Evolutionary conservation across 1,140 invertebrate species (phyloP).

Genomic region (Scaptodrosophila lebanonensis): DNA sequence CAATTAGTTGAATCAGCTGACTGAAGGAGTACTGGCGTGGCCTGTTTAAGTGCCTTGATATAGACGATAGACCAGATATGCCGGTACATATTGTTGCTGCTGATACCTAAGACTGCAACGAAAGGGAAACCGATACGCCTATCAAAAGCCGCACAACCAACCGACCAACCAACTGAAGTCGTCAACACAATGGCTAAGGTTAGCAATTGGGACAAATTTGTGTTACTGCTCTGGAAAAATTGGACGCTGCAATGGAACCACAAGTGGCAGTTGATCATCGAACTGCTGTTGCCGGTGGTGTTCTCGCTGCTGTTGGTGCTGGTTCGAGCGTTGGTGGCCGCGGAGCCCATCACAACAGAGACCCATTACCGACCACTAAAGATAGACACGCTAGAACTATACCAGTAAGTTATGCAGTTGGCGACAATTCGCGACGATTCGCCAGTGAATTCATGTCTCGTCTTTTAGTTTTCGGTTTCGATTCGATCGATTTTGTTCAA

Average conservation of each 20-base stretch:
- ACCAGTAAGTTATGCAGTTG: constrained; percentile 48
- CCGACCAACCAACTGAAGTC: too few relatives aligned
- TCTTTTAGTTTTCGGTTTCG: background rate
- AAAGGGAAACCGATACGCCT: too few relatives aligned
- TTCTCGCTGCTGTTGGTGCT: constrained; percentile 85
- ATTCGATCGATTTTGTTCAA: too few relatives aligned
- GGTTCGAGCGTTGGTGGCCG: constrained; percentile 79
- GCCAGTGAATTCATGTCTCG: background rate
- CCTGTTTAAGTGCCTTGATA: too few relatives aligned
- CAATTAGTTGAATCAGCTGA: too few relatives aligned
- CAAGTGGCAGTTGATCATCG: constrained; percentile 83
- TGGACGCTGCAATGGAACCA: constrained; percentile 87
- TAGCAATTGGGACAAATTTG: constrained; percentile 80
- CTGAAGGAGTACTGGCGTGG: too few relatives aligned
- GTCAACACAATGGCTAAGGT: constrained; percentile 52
- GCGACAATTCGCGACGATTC: too few relatives aligned
- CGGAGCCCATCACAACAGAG: constrained; percentile 45
- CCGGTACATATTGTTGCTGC: too few relatives aligned
- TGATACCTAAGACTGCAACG: too few relatives aligned
- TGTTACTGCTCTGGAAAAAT: constrained; percentile 91
- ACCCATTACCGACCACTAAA: background rate
- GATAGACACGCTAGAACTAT: constrained; percentile 39
- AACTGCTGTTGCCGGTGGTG: constrained; percentile 83
- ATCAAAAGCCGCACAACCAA: too few relatives aligned
- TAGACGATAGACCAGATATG: too few relatives aligned